A percentile compares a stretch with the other conserved stretches of the same genome.
phyloP scores from a whole-genome alignment of 2,797 vertebrate species.

The Artibeus lituratus region DNA sequence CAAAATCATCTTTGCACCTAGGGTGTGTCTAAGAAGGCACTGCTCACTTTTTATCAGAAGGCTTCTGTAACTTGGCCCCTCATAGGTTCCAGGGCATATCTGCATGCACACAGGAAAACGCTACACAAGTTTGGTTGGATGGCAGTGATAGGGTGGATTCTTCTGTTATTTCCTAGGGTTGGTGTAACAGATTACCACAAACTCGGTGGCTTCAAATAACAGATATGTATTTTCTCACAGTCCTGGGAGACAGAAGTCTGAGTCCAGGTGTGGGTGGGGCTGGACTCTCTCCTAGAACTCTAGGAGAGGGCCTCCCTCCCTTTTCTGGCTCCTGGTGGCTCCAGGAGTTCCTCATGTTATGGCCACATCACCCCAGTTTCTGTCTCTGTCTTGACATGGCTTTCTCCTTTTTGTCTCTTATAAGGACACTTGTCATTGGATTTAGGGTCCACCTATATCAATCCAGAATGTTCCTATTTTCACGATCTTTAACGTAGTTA shows the following conservation, averaged over 20 bases:
- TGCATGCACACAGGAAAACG: background rate
- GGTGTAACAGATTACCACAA: background rate
- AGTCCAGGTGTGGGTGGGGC: background rate
- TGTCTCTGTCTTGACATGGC: background rate
- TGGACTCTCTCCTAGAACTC: background rate
- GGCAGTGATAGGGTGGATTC: background rate
- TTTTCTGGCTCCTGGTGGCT: background rate
- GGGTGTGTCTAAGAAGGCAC: background rate
- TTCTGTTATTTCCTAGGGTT: background rate
- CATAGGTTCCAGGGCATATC: background rate
- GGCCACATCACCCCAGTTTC: background rate
- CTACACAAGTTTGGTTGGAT: background rate
- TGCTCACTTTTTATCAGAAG: background rate
- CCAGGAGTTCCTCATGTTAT: background rate
- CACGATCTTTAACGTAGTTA: background rate
- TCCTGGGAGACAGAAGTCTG: background rate
- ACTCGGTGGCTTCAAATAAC: background rate
- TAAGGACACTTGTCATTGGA: background rate
- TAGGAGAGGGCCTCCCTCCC: background rate
- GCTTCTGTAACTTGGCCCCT: background rate
- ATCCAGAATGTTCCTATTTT: background rate
- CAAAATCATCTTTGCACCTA: background rate
- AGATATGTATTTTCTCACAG: background rate
- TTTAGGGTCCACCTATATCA: background rate
- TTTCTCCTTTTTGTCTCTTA: background rate